These are phyloP conservation scores for Rhinichthys osculus DNA, from an alignment of 2,797 vertebrate species.

Conservation along the genomic window DNA sequence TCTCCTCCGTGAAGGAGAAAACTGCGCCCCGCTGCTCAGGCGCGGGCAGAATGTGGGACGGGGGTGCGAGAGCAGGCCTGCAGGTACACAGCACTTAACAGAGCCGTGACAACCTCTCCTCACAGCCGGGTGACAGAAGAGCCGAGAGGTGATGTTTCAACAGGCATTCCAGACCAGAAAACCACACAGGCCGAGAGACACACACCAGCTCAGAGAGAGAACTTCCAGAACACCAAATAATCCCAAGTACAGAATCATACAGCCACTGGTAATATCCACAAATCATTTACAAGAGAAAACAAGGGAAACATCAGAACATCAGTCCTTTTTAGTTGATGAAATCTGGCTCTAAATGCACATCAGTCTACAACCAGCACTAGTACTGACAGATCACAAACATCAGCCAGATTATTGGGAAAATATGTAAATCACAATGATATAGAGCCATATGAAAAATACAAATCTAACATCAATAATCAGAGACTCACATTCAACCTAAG, in stretches of 20 bases:
- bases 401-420: not conserved
- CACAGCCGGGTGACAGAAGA: constrained; percentile 41
- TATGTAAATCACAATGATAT: too few relatives aligned
- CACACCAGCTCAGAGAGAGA: not conserved
- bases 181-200: not conserved
- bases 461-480: too few relatives aligned
- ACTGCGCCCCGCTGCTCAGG: constrained; percentile 36
- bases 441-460: not conserved
- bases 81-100: constrained; percentile 62
- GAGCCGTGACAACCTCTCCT: constrained; percentile 53
- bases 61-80: constrained; percentile 56
- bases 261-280: not conserved
- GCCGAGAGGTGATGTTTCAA: constrained; percentile 26
- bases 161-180: constrained; percentile 37
- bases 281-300: not conserved
- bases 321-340: not conserved
- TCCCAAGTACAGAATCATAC: not conserved
- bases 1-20: not conserved
- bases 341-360: not conserved
- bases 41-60: constrained; percentile 57
- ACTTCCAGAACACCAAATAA: not conserved
- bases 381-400: not conserved
- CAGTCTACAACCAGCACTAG: not conserved
- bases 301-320: not conserved
- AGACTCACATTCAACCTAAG: too few relatives aligned